Evolutionary conservation across 2,797 vertebrate genomes (phyloP).

Genomic region (Argentina silus): DNA sequence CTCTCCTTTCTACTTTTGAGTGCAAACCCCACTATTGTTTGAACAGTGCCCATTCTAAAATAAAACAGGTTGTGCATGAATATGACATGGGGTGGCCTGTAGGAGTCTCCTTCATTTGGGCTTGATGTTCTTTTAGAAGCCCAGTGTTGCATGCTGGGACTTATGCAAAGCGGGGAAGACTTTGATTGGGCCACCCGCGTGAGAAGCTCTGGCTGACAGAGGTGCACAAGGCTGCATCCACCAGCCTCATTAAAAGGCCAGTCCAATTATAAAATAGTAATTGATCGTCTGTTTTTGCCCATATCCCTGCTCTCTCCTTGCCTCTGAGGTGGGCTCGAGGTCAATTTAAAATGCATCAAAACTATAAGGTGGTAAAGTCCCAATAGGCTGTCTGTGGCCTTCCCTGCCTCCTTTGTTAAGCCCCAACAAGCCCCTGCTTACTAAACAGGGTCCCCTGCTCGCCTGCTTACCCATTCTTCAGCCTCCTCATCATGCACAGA

Average conservation of each 20-base stretch:
- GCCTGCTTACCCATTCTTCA: slow-evolving; percentile 39
- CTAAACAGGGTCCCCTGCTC: slow-evolving; percentile 56
- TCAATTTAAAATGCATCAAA: slow-evolving; percentile 77
- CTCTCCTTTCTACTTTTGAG: too few species aligned
- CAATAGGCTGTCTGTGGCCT: slow-evolving; percentile 59
- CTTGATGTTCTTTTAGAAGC: slow-evolving; percentile 52
- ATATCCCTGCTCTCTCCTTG: slow-evolving; percentile 62
- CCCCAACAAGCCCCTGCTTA: slow-evolving; percentile 63
- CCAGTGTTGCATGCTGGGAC: slow-evolving; percentile 53
- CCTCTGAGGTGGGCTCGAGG: slow-evolving; percentile 70
- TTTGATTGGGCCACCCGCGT: slow-evolving; percentile 71
- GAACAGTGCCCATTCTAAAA: too few species aligned
- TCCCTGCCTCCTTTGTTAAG: slow-evolving; percentile 64
- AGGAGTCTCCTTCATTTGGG: slow-evolving; percentile 51
- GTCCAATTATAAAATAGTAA: slow-evolving; percentile 81
- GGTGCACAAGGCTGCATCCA: slow-evolving; percentile 74
- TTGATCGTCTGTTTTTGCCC: slow-evolving; percentile 73
- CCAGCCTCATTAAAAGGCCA: slow-evolving; percentile 76
- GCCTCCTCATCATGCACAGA: slow-evolving; percentile 20
- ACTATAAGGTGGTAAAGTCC: slow-evolving; percentile 69
- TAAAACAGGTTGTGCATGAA: too few species aligned
- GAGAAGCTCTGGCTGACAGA: slow-evolving; percentile 72
- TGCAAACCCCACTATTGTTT: too few species aligned
- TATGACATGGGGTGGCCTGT: background rate
- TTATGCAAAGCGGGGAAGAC: slow-evolving; percentile 68